These are phyloP conservation scores for Melinopterus prodromus DNA, from an alignment of 2,888 invertebrate species.

Conservation along the genomic window DNA sequence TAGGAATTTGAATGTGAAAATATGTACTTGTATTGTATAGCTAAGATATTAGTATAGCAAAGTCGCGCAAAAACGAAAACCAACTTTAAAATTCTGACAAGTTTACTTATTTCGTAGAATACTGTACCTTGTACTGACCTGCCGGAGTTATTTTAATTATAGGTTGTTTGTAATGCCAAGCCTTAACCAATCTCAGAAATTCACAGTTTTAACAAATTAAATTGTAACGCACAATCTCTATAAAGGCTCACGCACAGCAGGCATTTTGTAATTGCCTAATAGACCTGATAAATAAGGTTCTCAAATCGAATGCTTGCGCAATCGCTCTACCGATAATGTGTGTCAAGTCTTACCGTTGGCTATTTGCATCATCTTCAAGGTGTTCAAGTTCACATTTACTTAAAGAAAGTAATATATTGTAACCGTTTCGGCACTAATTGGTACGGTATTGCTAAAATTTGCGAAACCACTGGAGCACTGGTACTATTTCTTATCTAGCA, in stretches of 20 bases:
- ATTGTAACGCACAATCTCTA: neutral
- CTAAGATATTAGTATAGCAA: neutral
- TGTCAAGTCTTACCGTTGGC: slow-evolving; percentile 4
- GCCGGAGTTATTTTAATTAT: too few relatives aligned
- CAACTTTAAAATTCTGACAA: too few relatives aligned
- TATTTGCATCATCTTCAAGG: neutral
- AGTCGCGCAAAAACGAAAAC: too few relatives aligned
- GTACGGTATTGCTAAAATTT: neutral
- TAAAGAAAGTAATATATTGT: slow-evolving; percentile 4
- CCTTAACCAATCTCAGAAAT: too few relatives aligned
- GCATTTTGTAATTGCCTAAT: neutral
- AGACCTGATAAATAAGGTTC: neutral
- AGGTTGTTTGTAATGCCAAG: too few relatives aligned
- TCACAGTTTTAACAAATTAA: neutral
- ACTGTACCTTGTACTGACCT: too few relatives aligned
- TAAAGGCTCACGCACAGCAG: neutral
- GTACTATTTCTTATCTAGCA: neutral
- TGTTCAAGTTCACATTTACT: slow-evolving; percentile 4
- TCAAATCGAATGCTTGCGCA: neutral
- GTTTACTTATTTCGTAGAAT: too few relatives aligned
- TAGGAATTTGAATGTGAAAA: neutral
- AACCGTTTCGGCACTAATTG: neutral
- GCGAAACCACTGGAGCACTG: neutral
- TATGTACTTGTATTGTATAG: neutral
- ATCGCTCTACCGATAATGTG: neutral